Percentiles rank a stretch among this genome's conserved stretches.
phyloP scores from a whole-genome alignment of 2,888 invertebrate genomes.

The Drosophila meridionalis region DNA sequence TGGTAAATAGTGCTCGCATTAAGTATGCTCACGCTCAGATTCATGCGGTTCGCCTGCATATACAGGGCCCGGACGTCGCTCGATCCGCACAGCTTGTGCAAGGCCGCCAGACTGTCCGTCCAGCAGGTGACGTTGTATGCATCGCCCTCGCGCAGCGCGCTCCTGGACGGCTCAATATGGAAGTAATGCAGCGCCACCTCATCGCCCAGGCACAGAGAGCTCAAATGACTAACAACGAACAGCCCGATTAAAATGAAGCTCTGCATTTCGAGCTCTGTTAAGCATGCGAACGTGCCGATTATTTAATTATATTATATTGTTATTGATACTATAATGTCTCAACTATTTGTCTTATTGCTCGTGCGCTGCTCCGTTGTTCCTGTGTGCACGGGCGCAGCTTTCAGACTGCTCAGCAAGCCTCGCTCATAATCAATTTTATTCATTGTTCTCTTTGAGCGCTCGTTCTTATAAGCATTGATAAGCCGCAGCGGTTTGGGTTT shows the following conservation, averaged over 20 bases:
- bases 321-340: too few species aligned
- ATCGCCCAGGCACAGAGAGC: background rate
- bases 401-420: too few species aligned
- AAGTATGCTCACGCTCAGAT: background rate
- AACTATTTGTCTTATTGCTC: too few species aligned
- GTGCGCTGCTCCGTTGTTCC: too few species aligned
- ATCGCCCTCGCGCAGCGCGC: conserved; percentile 15
- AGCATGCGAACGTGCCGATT: too few species aligned
- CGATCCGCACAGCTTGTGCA: background rate
- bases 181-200: accelerated
- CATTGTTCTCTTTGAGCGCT: too few species aligned
- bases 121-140: conserved; percentile 35
- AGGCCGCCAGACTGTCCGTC: background rate
- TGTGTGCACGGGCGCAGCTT: too few species aligned
- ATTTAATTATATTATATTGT: too few species aligned
- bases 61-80: background rate
- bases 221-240: background rate
- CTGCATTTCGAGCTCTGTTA: background rate
- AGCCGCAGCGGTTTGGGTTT: too few species aligned
- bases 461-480: too few species aligned
- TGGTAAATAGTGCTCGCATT: conserved; percentile 11
- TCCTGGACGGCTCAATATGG: background rate
- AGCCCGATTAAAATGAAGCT: background rate
- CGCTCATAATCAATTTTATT: too few species aligned
- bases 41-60: background rate